Base-by-base conservation (phyloP, 1,140 invertebrate species). In the Neodiprion lecontei region DNA sequence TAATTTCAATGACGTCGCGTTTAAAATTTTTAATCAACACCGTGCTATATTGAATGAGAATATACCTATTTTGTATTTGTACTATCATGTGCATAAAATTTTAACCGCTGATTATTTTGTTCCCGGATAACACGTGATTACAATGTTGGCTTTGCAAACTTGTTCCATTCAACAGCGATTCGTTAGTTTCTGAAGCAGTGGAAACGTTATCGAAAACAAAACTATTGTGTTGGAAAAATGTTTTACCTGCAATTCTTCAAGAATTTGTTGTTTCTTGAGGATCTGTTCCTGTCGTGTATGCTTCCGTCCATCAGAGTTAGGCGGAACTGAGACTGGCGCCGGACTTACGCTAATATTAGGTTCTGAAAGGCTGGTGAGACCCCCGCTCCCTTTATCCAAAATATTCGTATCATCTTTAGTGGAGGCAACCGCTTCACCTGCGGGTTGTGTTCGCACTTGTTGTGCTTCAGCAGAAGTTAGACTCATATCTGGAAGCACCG, bases 161-260 rank as follows among this genome's bases (percentile, higher is more conserved):
- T 40, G 28, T 40, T 40, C 5, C 28, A 40, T 3, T 40, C 28
- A 40, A 40, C 28, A 40, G 28, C 4, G 1, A 40, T 40, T 40
- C 28, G 28, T 40, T 40, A 40, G 28, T 40, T 5, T 40, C 28
- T 40, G 5, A 2, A 40, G 28, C 28, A 40, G 5, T 40, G 2
- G 28, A 40, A 40, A 40, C 28, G 28, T 40, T 3, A 40, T 40
- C 5, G 28, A 40, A 40, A 40, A 40, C 28, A 40, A 40, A 40
- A 40, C 28, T 40, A 5, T 40, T 40, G 5, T 3, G 5, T 40
- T 40, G 28, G 28, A 40, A 40, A 73, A 67, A 75, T 50, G 50
- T 85, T 79, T 75, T 85, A 92, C 92, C 87, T 95, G 92, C 74
- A 95, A 84, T 84, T 95, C 94, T 80, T 95, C 94, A 9, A 95